Conservation (phyloP, 2,797 vertebrate genomes). For the Anguilla megastoma region DNA sequence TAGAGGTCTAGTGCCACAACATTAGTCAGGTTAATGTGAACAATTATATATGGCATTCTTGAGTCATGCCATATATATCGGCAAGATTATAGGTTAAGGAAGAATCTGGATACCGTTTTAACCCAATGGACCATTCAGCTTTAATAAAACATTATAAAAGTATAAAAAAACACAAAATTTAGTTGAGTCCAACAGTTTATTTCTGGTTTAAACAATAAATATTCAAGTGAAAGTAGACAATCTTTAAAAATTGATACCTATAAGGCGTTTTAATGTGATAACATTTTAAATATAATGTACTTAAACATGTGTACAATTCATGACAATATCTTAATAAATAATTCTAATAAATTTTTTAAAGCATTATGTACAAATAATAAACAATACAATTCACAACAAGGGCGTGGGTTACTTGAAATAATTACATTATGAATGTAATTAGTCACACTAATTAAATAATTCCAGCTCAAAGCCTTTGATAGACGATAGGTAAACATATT, state of each 20-base stretch:
- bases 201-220: slow-evolving; percentile 11
- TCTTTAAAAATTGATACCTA: background rate
- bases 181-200: slow-evolving; percentile 3
- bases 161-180: background rate
- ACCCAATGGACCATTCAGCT: background rate
- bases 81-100: background rate
- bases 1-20: too few relatives aligned
- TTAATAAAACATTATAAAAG: background rate
- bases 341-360: slow-evolving; percentile 30
- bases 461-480: background rate
- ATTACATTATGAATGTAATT: background rate
- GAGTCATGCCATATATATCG: background rate
- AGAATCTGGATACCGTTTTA: background rate
- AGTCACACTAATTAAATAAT: background rate
- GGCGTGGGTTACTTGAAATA: background rate
- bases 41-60: background rate
- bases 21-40: background rate
- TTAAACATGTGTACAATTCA: slow-evolving; percentile 32
- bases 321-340: slow-evolving; percentile 30
- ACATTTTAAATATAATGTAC: background rate
- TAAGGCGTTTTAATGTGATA: background rate
- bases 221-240: slow-evolving; percentile 18
- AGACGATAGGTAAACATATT: background rate
- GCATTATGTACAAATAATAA: slow-evolving; percentile 23
- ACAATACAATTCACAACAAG: slow-evolving; percentile 15